Base-by-base conservation (phyloP, 2,888 invertebrate species). In the Cerceris ruficornis region DNA sequence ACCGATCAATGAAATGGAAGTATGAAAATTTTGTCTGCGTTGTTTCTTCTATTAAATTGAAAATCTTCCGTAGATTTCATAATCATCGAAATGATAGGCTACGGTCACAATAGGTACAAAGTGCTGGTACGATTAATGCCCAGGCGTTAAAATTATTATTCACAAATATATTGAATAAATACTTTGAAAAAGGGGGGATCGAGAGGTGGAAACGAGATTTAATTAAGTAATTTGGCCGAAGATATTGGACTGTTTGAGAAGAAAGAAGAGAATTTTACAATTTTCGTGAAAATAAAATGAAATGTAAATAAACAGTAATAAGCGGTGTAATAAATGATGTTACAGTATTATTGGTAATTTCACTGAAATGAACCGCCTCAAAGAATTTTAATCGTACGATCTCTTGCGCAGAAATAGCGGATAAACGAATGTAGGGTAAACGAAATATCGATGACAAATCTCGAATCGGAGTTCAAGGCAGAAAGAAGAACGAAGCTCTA, bases 391-490 rank as follows among this genome's bases (percentile, higher is more conserved):
- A 65, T 60, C 52, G 59, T 50, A 39, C 11, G 42, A 9, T 8
- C 15, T 8, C 11, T 43, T 15, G 9, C 17, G 39, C 2, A 8
- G 5, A 43, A 17, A 42, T 14, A n/a, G 39, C 57, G 11, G 11
- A 60, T 15, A 1, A 8, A 11, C 15, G 11, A 42, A 0, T 50
- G 43, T n/a, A 13, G 43, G 41, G 11, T 11, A 17, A 52, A 64
- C 28, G 46, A 57, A 60, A 69, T n/a, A 65, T 65, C 59, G n/a
- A 11, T 57, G 43, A n/a, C 50, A 60, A 60, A 78, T 71, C 43
- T 52, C 46, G 41, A 46, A 71, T 77, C 57, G 11, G 42, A 69
- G 60, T 77, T 77, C 77, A 77, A 68, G 57, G 68, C 17, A 7
- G 68, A 15, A 49, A 65, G 17, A 54, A 61, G 65, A 65, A 71